Evolutionary conservation across 2,113 vertebrate species (phyloP).

Genomic region (Takifugu flavidus): DNA sequence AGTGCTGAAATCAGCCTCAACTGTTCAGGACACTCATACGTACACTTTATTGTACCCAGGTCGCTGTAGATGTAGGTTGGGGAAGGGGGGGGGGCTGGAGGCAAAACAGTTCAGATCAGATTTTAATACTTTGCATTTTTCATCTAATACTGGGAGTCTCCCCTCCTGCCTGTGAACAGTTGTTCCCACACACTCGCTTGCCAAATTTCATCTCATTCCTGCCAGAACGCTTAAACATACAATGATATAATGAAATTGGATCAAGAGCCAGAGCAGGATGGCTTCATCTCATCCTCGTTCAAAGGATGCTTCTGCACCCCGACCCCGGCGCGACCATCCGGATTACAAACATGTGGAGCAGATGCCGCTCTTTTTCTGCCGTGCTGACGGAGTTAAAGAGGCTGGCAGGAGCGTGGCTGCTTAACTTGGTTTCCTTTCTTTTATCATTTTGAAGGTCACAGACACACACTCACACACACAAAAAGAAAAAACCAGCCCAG

Average conservation of each 20-base stretch:
- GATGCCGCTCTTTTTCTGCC: neutral
- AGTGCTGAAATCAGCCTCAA: no score
- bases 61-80: no score
- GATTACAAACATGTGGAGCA: constrained; percentile 1
- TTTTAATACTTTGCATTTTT: constrained; percentile 15
- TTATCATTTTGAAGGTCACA: constrained; percentile 14
- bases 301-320: neutral
- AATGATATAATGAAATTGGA: constrained; percentile 12
- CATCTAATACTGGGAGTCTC: constrained; percentile 15
- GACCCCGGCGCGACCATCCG: neutral
- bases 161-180: constrained; percentile 21
- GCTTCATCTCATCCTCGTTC: neutral
- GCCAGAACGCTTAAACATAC: constrained; percentile 12
- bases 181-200: constrained; percentile 20
- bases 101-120: no score
- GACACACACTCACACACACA: no score
- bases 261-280: constrained; percentile 4
- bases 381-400: neutral
- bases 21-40: no score
- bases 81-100: no score
- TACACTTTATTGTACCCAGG: no score
- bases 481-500: no score
- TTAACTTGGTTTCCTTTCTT: neutral
- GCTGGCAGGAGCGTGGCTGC: neutral
- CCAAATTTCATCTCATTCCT: constrained; percentile 27